A percentile compares a stretch with the other conserved stretches of the same genome.
These are phyloP conservation scores for Elegia similella DNA, from an alignment of 2,888 invertebrate species.

Conservation along the genomic window DNA sequence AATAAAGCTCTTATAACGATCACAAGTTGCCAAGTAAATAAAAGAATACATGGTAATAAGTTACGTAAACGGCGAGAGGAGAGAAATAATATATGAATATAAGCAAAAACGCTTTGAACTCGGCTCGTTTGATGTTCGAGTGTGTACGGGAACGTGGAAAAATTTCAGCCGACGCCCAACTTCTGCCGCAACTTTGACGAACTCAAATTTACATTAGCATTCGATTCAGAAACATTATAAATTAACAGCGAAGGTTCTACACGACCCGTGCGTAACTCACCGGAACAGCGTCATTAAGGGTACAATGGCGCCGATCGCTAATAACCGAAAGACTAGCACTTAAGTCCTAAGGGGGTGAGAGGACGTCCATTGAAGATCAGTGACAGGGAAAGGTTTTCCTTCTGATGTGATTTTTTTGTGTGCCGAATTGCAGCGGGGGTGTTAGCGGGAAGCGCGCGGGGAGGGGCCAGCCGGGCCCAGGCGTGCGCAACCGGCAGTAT, in stretches of 20 bases:
- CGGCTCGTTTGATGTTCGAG: constrained; percentile 62
- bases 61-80: constrained; percentile 44
- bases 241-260: constrained; percentile 44
- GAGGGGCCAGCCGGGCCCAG: constrained; percentile 66
- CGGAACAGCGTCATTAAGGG: constrained; percentile 59
- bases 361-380: constrained; percentile 63
- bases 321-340: constrained; percentile 62
- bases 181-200: constrained; percentile 37
- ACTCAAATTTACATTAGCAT: constrained; percentile 54
- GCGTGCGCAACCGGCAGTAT: constrained; percentile 76
- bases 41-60: constrained; percentile 50
- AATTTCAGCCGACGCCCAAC: constrained; percentile 34
- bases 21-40: constrained; percentile 40
- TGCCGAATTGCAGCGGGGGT: constrained; percentile 62
- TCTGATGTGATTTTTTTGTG: constrained; percentile 69
- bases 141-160: constrained; percentile 46
- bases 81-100: constrained; percentile 60
- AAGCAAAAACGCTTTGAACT: constrained; percentile 55
- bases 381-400: constrained; percentile 71
- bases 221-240: constrained; percentile 53
- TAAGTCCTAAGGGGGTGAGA: constrained; percentile 53
- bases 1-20: constrained; percentile 30
- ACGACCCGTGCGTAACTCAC: constrained; percentile 53
- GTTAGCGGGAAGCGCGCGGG: constrained; percentile 37
- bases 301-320: constrained; percentile 58